phyloP scores from a whole-genome alignment of 2,113 vertebrate genomes.

The Eudyptes chrysolophus region DNA sequence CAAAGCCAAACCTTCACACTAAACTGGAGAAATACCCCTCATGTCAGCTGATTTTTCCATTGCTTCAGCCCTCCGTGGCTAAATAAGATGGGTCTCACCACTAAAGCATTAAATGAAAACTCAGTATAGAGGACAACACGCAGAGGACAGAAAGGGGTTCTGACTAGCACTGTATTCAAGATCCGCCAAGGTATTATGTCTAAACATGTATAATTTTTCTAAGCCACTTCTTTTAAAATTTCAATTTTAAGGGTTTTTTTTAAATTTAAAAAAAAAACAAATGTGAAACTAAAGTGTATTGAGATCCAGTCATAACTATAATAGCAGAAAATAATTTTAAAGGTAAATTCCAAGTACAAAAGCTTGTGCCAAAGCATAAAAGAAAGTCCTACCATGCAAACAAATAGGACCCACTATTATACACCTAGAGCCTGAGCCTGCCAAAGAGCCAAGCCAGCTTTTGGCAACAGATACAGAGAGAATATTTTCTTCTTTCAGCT shows the following conservation, averaged over 20 bases:
- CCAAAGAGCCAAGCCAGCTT: not conserved
- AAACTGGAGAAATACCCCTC: not conserved
- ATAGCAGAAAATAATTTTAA: not conserved
- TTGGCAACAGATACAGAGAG: not conserved
- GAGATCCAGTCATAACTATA: not conserved
- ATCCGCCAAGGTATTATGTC: not conserved
- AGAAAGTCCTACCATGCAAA: not conserved
- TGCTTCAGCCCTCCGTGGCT: not conserved
- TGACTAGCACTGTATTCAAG: not conserved
- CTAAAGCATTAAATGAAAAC: not conserved
- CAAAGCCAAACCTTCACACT: not conserved
- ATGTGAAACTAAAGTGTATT: not conserved
- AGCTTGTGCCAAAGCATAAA: not conserved
- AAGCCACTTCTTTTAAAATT: not conserved
- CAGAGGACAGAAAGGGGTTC: not conserved
- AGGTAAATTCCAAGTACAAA: not conserved
- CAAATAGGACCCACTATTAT: not conserved
- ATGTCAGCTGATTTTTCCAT: not conserved
- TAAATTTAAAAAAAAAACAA: not conserved
- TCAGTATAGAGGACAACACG: not conserved
- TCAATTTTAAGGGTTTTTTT: not conserved
- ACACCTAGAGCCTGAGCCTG: not conserved
- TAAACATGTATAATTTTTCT: not conserved
- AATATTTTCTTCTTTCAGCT: not conserved
- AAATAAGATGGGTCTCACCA: not conserved